These are phyloP conservation scores for Rhynchotus rufescens DNA, from an alignment of 2,797 vertebrate genomes.

Conservation along the genomic window DNA sequence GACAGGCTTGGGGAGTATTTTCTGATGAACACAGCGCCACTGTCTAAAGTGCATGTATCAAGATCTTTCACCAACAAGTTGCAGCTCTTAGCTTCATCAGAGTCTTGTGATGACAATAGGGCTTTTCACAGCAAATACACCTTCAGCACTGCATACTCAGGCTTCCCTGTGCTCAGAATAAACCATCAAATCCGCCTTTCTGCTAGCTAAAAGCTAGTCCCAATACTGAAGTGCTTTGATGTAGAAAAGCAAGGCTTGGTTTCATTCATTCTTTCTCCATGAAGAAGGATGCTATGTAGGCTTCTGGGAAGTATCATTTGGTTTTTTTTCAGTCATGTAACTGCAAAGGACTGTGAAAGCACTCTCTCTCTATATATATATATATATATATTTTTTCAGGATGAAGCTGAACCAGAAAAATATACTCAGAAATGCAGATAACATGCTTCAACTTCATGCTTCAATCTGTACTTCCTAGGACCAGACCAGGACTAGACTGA, in stretches of 20 bases:
- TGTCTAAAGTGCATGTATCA: slow-evolving; percentile 33
- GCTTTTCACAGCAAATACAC: slow-evolving; percentile 7
- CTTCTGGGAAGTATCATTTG: not conserved
- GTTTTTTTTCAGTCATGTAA: not conserved
- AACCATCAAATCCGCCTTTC: not conserved
- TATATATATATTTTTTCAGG: not conserved
- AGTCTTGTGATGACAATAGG: slow-evolving; percentile 25
- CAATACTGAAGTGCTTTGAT: not conserved
- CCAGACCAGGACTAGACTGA: not conserved
- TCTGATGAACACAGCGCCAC: not conserved
- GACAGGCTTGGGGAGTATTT: not conserved
- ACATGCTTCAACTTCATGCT: rapidly evolving
- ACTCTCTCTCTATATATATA: not conserved
- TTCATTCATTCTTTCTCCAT: not conserved
- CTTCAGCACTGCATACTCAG: not conserved
- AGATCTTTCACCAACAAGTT: slow-evolving; percentile 36
- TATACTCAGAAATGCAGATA: not conserved
- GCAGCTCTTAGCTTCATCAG: slow-evolving; percentile 39
- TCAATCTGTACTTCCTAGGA: not conserved
- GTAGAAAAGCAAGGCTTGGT: not conserved
- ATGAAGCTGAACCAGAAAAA: not conserved
- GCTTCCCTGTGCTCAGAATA: not conserved
- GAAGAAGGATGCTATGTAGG: not conserved
- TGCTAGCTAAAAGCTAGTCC: not conserved
- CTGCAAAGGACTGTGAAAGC: not conserved